phyloP scores from a whole-genome alignment of 64 coral and sea anemone genomes.

The Montipora efflorescens region DNA sequence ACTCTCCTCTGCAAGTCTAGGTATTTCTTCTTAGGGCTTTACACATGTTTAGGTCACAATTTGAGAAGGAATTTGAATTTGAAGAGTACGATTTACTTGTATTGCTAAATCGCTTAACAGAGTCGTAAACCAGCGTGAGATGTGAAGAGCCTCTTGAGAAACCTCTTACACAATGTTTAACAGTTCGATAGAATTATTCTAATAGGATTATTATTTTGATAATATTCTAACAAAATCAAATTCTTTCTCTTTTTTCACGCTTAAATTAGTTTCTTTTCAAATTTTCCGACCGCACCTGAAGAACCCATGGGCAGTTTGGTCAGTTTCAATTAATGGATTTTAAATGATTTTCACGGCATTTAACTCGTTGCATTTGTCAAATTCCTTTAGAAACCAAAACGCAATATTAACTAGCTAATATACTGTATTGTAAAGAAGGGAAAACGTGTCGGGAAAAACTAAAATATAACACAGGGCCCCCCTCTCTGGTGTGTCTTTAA shows the following conservation, averaged over 20 bases:
- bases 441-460: constrained; percentile 9
- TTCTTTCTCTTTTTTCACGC: not conserved
- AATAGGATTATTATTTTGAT: not conserved
- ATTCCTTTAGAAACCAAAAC: not conserved
- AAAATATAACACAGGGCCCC: constrained; percentile 8
- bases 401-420: constrained; percentile 10
- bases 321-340: not conserved
- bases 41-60: not conserved
- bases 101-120: constrained; percentile 15
- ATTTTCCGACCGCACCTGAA: not conserved
- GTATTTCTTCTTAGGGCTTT: not conserved
- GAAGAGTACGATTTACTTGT: constrained; percentile 1
- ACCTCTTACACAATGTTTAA: constrained; percentile 28
- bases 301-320: not conserved
- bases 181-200: not conserved
- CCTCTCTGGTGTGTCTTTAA: not conserved
- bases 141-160: constrained; percentile 21
- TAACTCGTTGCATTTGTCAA: not conserved
- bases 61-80: not conserved
- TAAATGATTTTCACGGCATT: not conserved
- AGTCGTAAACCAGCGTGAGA: constrained; percentile 19
- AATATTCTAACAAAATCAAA: not conserved
- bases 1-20: not conserved
- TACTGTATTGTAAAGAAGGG: not conserved
- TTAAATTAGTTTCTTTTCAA: constrained; percentile 1